Conservation (phyloP, 2,888 invertebrate species). For the Ligdia adustata region DNA sequence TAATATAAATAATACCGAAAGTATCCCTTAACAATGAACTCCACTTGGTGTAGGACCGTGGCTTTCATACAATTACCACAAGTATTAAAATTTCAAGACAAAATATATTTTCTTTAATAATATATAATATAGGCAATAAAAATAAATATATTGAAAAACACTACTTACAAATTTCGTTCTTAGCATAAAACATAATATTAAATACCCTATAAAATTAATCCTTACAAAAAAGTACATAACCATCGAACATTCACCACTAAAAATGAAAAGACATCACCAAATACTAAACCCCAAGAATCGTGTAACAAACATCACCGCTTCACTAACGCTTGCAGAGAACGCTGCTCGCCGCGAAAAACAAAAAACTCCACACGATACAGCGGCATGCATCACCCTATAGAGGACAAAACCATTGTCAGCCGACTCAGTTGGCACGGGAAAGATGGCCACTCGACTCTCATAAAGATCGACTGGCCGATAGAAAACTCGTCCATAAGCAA, state of each 20-base stretch:
- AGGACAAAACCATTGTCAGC: conserved; percentile 48
- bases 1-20: too few relatives aligned
- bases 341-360: conserved; percentile 72
- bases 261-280: not conserved
- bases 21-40: too few relatives aligned
- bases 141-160: too few relatives aligned
- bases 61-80: too few relatives aligned
- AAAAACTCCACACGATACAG: conserved; percentile 64
- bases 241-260: conserved; percentile 24
- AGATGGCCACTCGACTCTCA: conserved; percentile 75
- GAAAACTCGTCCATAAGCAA: conserved; percentile 62
- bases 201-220: too few relatives aligned
- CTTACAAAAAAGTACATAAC: not conserved
- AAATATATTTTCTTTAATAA: not conserved
- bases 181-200: too few relatives aligned
- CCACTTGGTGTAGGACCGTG: too few relatives aligned
- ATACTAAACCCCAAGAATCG: conserved; percentile 6
- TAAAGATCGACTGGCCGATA: conserved; percentile 75
- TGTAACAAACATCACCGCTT: conserved; percentile 32
- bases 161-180: too few relatives aligned
- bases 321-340: conserved; percentile 67
- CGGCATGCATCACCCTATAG: conserved; percentile 59
- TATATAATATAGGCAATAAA: too few relatives aligned
- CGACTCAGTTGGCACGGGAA: conserved; percentile 75
- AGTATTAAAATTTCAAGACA: not conserved